Percentiles rank a stretch among this genome's conserved stretches.
phyloP scores from a whole-genome alignment of 2,113 vertebrate species.

The Pyxicephalus adspersus region DNA sequence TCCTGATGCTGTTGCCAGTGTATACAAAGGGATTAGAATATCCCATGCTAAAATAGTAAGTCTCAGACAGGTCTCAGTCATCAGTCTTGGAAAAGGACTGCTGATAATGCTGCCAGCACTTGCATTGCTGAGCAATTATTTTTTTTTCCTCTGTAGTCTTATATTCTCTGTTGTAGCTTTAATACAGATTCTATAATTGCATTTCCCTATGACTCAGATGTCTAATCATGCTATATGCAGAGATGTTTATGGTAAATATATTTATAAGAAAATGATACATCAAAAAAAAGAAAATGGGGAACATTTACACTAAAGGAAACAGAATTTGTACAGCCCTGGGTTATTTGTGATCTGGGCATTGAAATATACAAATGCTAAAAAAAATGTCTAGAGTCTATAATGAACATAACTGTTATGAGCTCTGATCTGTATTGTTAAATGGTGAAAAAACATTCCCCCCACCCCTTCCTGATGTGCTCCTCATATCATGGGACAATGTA shows the following conservation, averaged over 20 bases:
- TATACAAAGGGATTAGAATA: slow-evolving; percentile 36
- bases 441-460: too few species aligned
- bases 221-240: neutral
- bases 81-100: slow-evolving; percentile 46
- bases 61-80: slow-evolving; percentile 38
- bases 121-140: slow-evolving; percentile 32
- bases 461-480: too few species aligned
- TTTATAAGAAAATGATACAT: neutral
- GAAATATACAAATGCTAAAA: too few species aligned
- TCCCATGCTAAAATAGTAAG: slow-evolving; percentile 2
- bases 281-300: too few species aligned
- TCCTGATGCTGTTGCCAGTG: neutral
- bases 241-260: neutral
- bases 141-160: slow-evolving; percentile 12
- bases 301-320: too few species aligned
- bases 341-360: too few species aligned
- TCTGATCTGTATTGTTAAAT: too few species aligned
- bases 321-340: too few species aligned
- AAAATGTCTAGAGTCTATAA: too few species aligned
- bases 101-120: slow-evolving; percentile 31
- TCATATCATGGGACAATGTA: too few species aligned
- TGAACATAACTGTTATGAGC: too few species aligned
- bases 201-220: neutral
- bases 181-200: slow-evolving; percentile 28
- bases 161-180: slow-evolving; percentile 10